A percentile compares a stretch with the other conserved stretches of the same genome.
Conservation (phyloP, 2,888 invertebrate species). For the Drosophila barbarae region DNA sequence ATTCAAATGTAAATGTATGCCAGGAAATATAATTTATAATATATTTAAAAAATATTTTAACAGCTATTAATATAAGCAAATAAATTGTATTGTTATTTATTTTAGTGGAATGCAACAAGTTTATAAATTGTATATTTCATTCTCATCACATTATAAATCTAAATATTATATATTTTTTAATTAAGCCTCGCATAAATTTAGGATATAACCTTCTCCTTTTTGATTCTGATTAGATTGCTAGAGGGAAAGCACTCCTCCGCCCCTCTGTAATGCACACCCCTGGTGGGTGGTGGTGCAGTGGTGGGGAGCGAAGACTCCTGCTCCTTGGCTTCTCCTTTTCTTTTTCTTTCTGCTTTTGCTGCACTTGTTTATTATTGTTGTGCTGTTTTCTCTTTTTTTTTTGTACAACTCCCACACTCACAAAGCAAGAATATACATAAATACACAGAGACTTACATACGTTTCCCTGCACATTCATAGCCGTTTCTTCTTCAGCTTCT, state of each 20-base stretch:
- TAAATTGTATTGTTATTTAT: neutral
- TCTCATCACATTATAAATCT: neutral
- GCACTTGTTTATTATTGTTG: slow-evolving; percentile 41
- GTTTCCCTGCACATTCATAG: slow-evolving; percentile 57
- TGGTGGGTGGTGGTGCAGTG: neutral
- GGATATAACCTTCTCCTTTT: neutral
- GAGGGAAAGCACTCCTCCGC: neutral
- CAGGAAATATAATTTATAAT: too few species aligned
- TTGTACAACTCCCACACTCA: slow-evolving; percentile 20
- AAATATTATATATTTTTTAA: neutral
- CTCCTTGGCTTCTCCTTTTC: slow-evolving; percentile 15
- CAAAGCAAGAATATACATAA: slow-evolving; percentile 24
- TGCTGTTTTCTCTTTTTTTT: slow-evolving; percentile 20
- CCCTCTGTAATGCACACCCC: slow-evolving; percentile 1
- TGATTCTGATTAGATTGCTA: slow-evolving; percentile 3
- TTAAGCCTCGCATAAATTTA: too few species aligned
- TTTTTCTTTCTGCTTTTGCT: slow-evolving; percentile 11
- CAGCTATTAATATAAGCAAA: too few species aligned
- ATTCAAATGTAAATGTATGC: too few species aligned
- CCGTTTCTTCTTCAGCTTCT: slow-evolving; percentile 54
- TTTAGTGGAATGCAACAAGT: neutral
- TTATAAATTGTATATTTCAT: neutral
- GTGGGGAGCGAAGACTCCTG: neutral
- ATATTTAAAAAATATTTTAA: too few species aligned
- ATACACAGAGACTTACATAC: slow-evolving; percentile 35